Percentiles rank a stretch among this genome's conserved stretches.
These are phyloP conservation scores for Malaclemys terrapin DNA, from an alignment of 2,113 vertebrate genomes.

Conservation along the genomic window DNA sequence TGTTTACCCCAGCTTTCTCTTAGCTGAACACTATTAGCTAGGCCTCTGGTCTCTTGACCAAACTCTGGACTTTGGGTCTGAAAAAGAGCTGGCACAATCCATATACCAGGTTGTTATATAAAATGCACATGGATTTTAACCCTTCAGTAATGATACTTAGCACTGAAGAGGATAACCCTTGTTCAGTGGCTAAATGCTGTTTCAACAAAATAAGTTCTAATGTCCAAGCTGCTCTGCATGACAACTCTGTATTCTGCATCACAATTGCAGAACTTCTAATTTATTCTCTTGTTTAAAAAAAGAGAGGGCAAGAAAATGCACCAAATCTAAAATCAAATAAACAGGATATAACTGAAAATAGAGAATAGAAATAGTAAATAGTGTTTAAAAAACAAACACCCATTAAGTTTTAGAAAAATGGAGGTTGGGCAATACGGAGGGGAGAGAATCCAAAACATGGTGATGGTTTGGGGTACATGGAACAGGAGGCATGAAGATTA, in stretches of 20 bases:
- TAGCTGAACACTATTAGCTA: too few relatives aligned
- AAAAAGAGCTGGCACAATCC: too few relatives aligned
- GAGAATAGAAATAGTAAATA: neutral
- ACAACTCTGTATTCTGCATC: neutral
- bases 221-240: slow-evolving; percentile 5
- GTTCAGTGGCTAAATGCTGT: slow-evolving; percentile 1
- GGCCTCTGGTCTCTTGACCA: too few relatives aligned
- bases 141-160: slow-evolving; percentile 1
- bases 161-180: slow-evolving; percentile 22
- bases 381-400: neutral
- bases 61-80: too few relatives aligned
- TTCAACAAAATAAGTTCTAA: neutral
- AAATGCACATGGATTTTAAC: too few relatives aligned
- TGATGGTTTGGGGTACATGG: neutral
- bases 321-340: neutral
- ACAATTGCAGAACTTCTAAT: neutral
- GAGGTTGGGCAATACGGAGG: neutral
- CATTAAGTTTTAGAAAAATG: neutral
- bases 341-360: neutral
- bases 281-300: neutral
- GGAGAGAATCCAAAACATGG: neutral
- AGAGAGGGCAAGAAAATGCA: neutral
- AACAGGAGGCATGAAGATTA: neutral
- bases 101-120: too few relatives aligned
- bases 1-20: too few relatives aligned